phyloP scores from a whole-genome alignment of 2,113 vertebrate genomes.

The Syrrhaptes paradoxus region DNA sequence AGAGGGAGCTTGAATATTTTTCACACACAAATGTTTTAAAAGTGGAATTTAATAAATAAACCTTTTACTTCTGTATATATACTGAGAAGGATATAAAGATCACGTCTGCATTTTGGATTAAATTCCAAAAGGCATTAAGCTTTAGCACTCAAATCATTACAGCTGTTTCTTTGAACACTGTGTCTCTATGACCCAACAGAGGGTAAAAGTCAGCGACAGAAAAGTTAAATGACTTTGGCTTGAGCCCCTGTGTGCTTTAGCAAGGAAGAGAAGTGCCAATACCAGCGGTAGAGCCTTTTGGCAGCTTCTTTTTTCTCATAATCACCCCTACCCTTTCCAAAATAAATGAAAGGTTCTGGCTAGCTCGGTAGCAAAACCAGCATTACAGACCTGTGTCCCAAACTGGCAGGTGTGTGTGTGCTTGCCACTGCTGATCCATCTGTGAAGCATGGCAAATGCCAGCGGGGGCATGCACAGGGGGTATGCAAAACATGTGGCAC shows the following conservation, averaged over 20 bases:
- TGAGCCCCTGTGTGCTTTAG: background rate
- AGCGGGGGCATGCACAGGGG: background rate
- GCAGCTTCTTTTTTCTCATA: background rate
- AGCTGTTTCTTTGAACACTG: background rate
- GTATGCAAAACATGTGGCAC: background rate
- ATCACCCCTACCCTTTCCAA: background rate
- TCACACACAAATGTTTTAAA: background rate
- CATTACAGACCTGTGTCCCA: background rate
- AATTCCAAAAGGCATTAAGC: background rate
- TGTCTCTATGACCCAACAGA: background rate
- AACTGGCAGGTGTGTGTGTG: background rate
- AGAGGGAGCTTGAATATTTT: background rate
- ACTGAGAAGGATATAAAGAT: background rate
- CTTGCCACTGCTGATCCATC: background rate
- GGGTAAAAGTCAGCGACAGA: background rate
- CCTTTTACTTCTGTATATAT: background rate
- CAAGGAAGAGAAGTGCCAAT: background rate
- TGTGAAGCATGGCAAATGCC: background rate
- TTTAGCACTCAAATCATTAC: background rate
- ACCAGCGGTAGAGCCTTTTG: background rate
- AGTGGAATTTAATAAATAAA: background rate
- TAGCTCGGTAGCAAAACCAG: background rate
- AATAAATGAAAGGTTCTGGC: background rate
- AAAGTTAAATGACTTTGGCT: constrained; percentile 22
- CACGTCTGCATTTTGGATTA: background rate